Evolutionary conservation across 2,888 invertebrate genomes (phyloP).

Genomic region (Sphecodes monilicornis): DNA sequence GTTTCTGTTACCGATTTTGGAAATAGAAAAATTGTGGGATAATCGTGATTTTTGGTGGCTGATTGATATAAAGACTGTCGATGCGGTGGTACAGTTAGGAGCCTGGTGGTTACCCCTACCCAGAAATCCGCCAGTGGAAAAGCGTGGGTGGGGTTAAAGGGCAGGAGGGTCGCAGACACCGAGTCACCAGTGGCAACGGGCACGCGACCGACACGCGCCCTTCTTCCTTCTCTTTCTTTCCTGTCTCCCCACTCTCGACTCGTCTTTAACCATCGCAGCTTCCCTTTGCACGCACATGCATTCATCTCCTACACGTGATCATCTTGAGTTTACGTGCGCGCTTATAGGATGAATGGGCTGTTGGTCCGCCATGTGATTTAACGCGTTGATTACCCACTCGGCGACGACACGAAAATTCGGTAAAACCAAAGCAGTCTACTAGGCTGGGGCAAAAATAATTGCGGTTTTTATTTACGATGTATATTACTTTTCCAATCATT

Average conservation of each 20-base stretch:
- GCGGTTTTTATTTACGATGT: too few relatives aligned
- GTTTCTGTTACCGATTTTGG: too few relatives aligned
- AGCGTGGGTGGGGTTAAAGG: conserved; percentile 64
- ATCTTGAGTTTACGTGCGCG: conserved; percentile 35
- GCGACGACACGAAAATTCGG: too few relatives aligned
- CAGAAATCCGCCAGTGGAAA: conserved; percentile 55
- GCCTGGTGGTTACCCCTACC: conserved; percentile 19
- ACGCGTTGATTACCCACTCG: conserved; percentile 1
- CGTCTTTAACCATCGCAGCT: conserved; percentile 64
- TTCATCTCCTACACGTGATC: conserved; percentile 52
- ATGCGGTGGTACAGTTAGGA: background rate
- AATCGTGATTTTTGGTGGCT: too few relatives aligned
- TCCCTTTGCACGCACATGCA: conserved; percentile 58
- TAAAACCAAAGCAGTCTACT: too few relatives aligned
- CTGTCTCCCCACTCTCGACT: conserved; percentile 60
- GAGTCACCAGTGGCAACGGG: conserved; percentile 75
- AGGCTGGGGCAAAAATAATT: too few relatives aligned
- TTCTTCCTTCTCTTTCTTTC: conserved; percentile 70
- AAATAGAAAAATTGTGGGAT: too few relatives aligned
- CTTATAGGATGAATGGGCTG: conserved; percentile 29
- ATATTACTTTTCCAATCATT: too few relatives aligned
- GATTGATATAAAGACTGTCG: background rate
- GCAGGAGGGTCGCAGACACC: conserved; percentile 74
- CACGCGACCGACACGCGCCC: conserved; percentile 83
- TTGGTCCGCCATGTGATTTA: conserved; percentile 40